These are phyloP conservation scores for Tyrophagus putrescentiae DNA, from an alignment of 1,140 invertebrate species.

Conservation along the genomic window DNA sequence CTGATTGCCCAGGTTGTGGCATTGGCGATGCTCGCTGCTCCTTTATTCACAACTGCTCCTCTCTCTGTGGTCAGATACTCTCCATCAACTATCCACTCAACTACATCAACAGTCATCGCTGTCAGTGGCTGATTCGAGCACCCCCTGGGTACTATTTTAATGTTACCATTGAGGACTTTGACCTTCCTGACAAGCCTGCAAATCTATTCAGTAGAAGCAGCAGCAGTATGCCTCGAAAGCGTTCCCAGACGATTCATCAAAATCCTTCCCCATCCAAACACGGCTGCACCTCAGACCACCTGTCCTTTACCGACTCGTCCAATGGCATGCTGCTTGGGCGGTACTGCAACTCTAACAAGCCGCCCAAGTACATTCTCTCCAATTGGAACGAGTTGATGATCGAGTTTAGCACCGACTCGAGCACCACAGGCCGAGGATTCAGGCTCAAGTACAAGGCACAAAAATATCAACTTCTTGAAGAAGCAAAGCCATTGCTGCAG, in stretches of 20 bases:
- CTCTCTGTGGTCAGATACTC: conserved; percentile 27
- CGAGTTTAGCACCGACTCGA: conserved; percentile 29
- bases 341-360: conserved; percentile 28
- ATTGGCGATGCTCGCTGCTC: conserved; percentile 28
- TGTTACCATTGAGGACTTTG: conserved; percentile 29
- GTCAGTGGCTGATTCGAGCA: conserved; percentile 29
- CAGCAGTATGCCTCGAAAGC: conserved; percentile 22
- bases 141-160: conserved; percentile 28
- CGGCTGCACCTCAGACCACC: conserved; percentile 28
- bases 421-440: conserved; percentile 27
- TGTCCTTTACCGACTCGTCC: conserved; percentile 28
- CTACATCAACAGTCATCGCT: conserved; percentile 29
- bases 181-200: conserved; percentile 21
- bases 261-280: neutral
- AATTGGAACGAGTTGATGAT: conserved; percentile 29
- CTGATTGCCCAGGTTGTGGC: conserved; percentile 30
- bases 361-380: conserved; percentile 26
- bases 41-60: conserved; percentile 24
- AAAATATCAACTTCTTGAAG: conserved; percentile 24
- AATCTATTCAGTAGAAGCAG: neutral
- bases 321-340: conserved; percentile 25
- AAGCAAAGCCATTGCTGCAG: conserved; percentile 18
- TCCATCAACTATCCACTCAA: conserved; percentile 29
- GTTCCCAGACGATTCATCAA: neutral
- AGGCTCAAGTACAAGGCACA: conserved; percentile 25